Evolutionary conservation across 2,888 invertebrate species (phyloP), one percentile per base, ranked within the genome.

Genomic region (Tortricodes alternella): DNA sequence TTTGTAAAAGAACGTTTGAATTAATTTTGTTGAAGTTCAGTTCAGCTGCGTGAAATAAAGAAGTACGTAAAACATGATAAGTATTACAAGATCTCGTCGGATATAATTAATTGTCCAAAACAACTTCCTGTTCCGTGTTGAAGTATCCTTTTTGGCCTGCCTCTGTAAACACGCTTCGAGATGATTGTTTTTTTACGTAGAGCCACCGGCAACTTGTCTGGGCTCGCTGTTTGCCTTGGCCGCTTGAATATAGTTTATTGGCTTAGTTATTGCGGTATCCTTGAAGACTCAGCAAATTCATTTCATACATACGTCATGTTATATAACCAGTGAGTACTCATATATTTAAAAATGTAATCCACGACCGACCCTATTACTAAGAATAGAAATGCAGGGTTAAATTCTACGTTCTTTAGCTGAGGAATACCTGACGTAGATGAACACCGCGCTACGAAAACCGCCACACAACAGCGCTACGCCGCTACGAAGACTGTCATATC

Each of bases 121-220:
- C n/a, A 24, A 39, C 11, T 27, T 34, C 16, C 11, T 46, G 13
- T 19, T 29, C 11, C 18, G 13, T n/a, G 21, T 13, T 29, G 9
- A 43, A 49, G 41, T 43, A 35, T 35, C 43, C 15, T 19, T 43
- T 49, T 56, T 49, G 41, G 43, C 35, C 34, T 41, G 41, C 24
- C 23, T 53, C 50, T 24, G 34, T 53, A 56, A 53, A 61, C 56
- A 57, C 52, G 38, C 18, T 44, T 34, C 48, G 57, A 46, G 57
- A 53, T 46, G 56, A 41, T 41, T 57, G 56, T 61, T 61, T 61
- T 57, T 57, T 46, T 32, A 19, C 48, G 38, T 24, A 35, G 32
- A 50, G 24, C 55, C 55, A 58, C 49, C 44, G 39, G 21, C 51
- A 46, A 34, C 19, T 38, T 15, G 21, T 44, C 37, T 49, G 23